Evolutionary conservation across 2,113 vertebrate genomes (phyloP), one percentile per base, ranked within the genome.

Genomic region (Dipodomys ordii): DNA sequence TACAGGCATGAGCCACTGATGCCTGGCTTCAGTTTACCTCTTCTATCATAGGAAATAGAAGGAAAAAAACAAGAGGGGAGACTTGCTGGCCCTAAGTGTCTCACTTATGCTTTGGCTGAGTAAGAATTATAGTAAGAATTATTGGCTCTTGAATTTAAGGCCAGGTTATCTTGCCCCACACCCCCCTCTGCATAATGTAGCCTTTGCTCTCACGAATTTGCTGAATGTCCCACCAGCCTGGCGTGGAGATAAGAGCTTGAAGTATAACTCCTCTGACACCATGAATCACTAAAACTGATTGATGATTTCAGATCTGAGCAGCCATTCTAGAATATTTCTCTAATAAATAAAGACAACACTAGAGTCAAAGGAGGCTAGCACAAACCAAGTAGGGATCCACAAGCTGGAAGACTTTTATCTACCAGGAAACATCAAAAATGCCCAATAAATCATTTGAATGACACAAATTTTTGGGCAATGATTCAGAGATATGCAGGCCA

Each of bases 271-370:
- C 20, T 28, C 32, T 19, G 83, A 18, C 22, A 69, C 39, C 22
- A 87, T 23, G 27, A 30, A 27, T 78, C 53, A 32, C 15, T 62
- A n/a, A 4, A 27, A 5, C 7, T 87, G 23, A 64, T 46, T 62
- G n/a, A 27, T 35, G 68, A 7, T 23, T 22, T 65, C 39, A 71
- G 30, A 46, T 44, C 23, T 73, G 92, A 53, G 18, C 6, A 53
- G 10, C 23, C 44, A 76, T 12, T 65, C 6, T 44, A 49, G 32
- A 25, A 15, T 85, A 57, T 57, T 67, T 83, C 13, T 13, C 78
- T 16, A 92, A 57, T 77, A 89, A 82, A 87, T 71, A 82, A 93
- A 90, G n/a, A 32, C 6, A 82, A 7, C 68, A 25, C 67, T 71
- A 72, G 15, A 72, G 12, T 67, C 2, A 67, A 16, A 19, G 8